Conservation (phyloP, 2,113 vertebrate genomes). For the Anser cygnoides region DNA sequence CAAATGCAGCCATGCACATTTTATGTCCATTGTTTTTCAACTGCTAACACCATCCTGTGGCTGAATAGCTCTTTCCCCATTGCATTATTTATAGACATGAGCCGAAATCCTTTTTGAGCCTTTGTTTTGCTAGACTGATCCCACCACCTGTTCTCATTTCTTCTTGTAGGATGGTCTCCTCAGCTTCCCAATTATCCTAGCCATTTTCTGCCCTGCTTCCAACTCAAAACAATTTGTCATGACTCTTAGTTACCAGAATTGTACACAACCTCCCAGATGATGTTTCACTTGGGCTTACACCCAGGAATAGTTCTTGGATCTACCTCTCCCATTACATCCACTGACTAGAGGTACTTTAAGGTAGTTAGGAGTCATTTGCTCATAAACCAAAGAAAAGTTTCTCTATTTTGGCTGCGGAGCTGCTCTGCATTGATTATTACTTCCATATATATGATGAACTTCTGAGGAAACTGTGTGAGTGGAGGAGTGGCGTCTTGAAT, state of each 20-base stretch:
- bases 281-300: background rate
- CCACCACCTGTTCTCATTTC: conserved; percentile 56
- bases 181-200: conserved; percentile 7
- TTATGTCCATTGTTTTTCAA: background rate
- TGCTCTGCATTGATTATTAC: background rate
- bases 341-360: background rate
- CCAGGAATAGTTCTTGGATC: background rate
- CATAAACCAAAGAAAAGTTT: background rate
- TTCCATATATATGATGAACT: background rate
- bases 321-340: background rate
- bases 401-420: background rate
- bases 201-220: conserved; percentile 20
- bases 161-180: background rate
- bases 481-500: background rate
- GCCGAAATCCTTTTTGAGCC: conserved; percentile 53
- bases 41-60: background rate
- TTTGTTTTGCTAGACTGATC: conserved; percentile 67
- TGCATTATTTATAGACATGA: conserved; percentile 45
- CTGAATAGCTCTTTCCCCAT: background rate
- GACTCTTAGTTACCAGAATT: background rate
- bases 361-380: background rate
- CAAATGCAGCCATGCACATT: background rate
- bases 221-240: conserved; percentile 34
- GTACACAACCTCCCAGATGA: background rate
- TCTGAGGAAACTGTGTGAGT: background rate